Conservation (phyloP, 2,797 vertebrate species). For the Sardinella longiceps region DNA sequence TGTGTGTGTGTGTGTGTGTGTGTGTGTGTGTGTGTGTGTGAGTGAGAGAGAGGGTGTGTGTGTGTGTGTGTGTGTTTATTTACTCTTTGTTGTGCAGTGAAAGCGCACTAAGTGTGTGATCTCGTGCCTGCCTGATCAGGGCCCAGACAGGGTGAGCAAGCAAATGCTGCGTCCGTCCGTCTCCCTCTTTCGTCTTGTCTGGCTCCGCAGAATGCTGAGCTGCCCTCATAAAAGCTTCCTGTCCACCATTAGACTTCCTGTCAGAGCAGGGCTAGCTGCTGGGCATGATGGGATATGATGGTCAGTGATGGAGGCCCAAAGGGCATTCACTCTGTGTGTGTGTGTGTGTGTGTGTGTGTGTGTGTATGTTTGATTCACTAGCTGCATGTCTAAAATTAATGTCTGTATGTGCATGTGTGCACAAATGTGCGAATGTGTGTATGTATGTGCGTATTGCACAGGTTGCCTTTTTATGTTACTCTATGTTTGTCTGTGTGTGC, state of each 20-base stretch:
- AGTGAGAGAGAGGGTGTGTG: not conserved
- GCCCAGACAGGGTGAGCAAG: not conserved
- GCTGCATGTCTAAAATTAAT: not conserved
- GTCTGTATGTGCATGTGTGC: not conserved
- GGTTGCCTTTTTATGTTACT: not conserved
- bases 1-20: not conserved
- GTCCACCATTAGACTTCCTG: conserved; percentile 69
- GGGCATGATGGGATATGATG: not conserved
- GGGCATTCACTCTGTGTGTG: not conserved
- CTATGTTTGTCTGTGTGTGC: not conserved
- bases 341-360: not conserved
- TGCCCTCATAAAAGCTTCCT: conserved; percentile 79
- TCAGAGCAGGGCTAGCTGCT: conserved; percentile 41
- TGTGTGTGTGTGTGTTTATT: conserved; percentile 73
- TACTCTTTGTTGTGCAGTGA: conserved; percentile 86
- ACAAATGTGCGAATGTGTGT: not conserved
- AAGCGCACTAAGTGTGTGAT: conserved; percentile 83
- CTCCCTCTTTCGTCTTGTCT: not conserved
- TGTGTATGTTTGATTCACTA: not conserved
- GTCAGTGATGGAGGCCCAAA: not conserved
- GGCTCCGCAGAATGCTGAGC: conserved; percentile 65
- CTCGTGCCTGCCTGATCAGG: conserved; percentile 9
- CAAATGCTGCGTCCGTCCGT: not conserved
- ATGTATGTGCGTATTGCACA: not conserved
- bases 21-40: not conserved